phyloP scores from a whole-genome alignment of 2,888 invertebrate species.

The Melikaiella ostensackeni region DNA sequence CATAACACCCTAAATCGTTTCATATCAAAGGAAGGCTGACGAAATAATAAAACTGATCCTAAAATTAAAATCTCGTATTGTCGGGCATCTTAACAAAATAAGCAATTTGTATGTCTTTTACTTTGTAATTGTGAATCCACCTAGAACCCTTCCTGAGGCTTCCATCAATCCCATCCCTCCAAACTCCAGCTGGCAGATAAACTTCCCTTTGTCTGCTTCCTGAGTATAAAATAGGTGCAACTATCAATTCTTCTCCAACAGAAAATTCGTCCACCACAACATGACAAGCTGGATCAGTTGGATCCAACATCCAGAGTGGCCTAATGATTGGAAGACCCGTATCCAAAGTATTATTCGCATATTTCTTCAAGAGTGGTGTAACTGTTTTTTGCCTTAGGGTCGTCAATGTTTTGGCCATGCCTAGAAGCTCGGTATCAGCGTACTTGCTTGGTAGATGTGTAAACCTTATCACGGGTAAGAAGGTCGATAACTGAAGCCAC shows the following conservation, averaged over 20 bases:
- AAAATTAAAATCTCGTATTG: slow-evolving; percentile 85
- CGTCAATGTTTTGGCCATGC: slow-evolving; percentile 87
- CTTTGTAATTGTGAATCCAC: slow-evolving; percentile 93
- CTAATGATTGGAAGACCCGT: slow-evolving; percentile 91
- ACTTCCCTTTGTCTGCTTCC: slow-evolving; percentile 88
- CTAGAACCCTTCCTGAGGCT: slow-evolving; percentile 91
- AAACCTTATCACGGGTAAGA: slow-evolving; percentile 91
- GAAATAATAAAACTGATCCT: not conserved
- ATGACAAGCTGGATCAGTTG: slow-evolving; percentile 87
- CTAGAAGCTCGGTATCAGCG: slow-evolving; percentile 86
- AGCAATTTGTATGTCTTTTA: slow-evolving; percentile 88
- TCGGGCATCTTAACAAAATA: slow-evolving; percentile 92
- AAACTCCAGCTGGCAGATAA: slow-evolving; percentile 93
- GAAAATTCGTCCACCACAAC: slow-evolving; percentile 91
- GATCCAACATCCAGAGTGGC: slow-evolving; percentile 94
- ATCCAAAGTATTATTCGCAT: slow-evolving; percentile 87
- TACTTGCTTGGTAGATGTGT: slow-evolving; percentile 94
- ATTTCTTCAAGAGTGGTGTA: slow-evolving; percentile 87
- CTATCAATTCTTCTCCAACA: slow-evolving; percentile 92
- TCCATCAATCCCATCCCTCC: slow-evolving; percentile 94
- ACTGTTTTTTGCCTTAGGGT: slow-evolving; percentile 86
- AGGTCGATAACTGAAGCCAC: slow-evolving; percentile 94
- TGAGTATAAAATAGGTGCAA: slow-evolving; percentile 89
- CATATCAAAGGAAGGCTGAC: not conserved
- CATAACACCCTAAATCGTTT: not conserved